phyloP scores from a whole-genome alignment of 53 echinoderm and acorn worm species.

The Paracentrotus lividus region DNA sequence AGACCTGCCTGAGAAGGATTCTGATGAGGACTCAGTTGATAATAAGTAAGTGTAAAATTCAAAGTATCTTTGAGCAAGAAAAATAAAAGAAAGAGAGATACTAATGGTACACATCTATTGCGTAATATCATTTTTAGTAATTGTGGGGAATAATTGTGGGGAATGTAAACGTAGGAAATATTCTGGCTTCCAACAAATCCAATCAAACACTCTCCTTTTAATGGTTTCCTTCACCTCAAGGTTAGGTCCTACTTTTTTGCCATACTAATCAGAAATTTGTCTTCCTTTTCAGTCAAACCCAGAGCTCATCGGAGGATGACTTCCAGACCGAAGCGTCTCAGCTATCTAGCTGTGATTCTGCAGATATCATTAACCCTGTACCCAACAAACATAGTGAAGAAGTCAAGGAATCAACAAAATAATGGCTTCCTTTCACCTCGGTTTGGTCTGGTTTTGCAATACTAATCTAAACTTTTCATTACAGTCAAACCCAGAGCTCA shows the following conservation, averaged over 20 bases:
- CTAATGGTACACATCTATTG: too few relatives aligned
- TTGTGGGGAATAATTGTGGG: too few relatives aligned
- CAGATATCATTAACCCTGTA: background rate
- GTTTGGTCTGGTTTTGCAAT: too few relatives aligned
- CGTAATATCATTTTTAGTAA: too few relatives aligned
- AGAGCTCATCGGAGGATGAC: conserved; percentile 59
- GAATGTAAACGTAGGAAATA: too few relatives aligned
- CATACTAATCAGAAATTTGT: too few relatives aligned
- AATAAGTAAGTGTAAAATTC: background rate
- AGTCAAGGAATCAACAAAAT: background rate
- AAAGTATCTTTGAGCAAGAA: background rate
- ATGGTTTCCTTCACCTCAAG: too few relatives aligned
- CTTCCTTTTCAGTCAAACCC: conserved; percentile 26
- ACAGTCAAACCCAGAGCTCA: conserved; percentile 32
- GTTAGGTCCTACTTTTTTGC: too few relatives aligned
- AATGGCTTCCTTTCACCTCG: too few relatives aligned
- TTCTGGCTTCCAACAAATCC: too few relatives aligned
- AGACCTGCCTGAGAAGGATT: conserved; percentile 49
- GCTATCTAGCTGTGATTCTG: conserved; percentile 51
- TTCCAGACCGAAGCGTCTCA: conserved; percentile 13
- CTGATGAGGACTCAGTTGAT: conserved; percentile 42
- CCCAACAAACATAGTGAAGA: background rate
- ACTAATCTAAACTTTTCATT: too few relatives aligned
- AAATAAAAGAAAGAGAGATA: background rate
- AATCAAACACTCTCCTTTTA: too few relatives aligned